A percentile compares a stretch with the other conserved stretches of the same genome.
Conservation (phyloP, 2,797 vertebrate genomes). For the Megaceryle alcyon region DNA sequence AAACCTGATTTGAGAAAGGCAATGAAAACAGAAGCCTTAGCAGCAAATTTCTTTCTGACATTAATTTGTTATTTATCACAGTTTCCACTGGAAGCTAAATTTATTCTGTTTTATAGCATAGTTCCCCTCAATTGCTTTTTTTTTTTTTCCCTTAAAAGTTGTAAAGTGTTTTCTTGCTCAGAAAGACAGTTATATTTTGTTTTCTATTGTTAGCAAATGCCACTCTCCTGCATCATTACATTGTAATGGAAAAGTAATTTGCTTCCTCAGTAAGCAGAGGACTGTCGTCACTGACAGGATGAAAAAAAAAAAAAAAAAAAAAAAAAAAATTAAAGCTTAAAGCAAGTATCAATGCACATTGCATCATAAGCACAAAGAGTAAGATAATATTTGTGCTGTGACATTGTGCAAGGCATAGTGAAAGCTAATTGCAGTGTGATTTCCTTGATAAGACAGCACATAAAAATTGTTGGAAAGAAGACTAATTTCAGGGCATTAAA, state of each 20-base stretch:
- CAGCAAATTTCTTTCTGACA: neutral
- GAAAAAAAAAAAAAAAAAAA: neutral
- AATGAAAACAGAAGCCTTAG: neutral
- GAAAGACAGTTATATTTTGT: constrained; percentile 21
- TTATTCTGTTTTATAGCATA: neutral
- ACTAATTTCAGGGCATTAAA: constrained; percentile 38
- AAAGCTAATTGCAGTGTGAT: constrained; percentile 63
- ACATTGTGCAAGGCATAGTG: neutral
- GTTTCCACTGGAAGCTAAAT: neutral
- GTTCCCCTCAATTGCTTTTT: neutral
- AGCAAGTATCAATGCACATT: constrained; percentile 2
- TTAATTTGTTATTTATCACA: neutral
- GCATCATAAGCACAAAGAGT: neutral
- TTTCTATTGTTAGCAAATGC: constrained; percentile 39
- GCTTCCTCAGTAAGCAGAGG: constrained; percentile 39
- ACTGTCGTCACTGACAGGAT: neutral
- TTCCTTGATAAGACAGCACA: constrained; percentile 12
- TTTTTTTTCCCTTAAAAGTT: neutral
- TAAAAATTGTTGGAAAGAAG: constrained; percentile 15
- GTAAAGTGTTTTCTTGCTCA: constrained; percentile 14
- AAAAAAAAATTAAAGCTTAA: constrained; percentile 2
- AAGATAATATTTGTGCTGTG: neutral
- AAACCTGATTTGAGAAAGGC: neutral
- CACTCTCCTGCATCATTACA: constrained; percentile 28
- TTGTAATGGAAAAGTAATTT: constrained; percentile 50